Evolutionary conservation across 2,888 invertebrate genomes (phyloP), one percentile per base, ranked within the genome.

Genomic region (Sympetrum striolatum): DNA sequence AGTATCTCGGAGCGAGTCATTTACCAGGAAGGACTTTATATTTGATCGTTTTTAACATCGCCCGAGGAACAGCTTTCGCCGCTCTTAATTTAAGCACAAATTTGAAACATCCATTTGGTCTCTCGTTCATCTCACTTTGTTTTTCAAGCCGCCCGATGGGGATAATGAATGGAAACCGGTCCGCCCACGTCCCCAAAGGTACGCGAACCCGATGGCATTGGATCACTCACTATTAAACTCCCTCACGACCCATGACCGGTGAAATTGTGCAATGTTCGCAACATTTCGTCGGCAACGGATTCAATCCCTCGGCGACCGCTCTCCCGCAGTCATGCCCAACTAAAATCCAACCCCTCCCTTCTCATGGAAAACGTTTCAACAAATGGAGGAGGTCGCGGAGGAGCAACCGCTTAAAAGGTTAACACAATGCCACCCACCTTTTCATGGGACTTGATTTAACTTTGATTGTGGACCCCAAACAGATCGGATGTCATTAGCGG

Each of bases 401-500:
- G 37, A 60, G 60, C 37, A 86, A 86, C 86, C 86, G 86, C 86
- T 86, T 86, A 86, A 86, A 86, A 86, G 86, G 86, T 86, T 86
- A 86, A 86, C 86, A 86, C 18, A 58, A 86, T 82, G n/a, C 60
- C 86, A 86, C 37, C 86, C 86, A 86, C 60, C 64, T 60, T 53
- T 35, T 60, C 86, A 86, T 86, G 86, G n/a, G 86, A 37, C 86
- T 37, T 86, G 60, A 86, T 86, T 86, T 64, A 86, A 86, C 86
- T 86, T 86, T 86, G 86, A 86, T 86, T 86, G 86, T 86, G 60
- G 39, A 60, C 35, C 86, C 53, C 86, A 58, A 64, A 86, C 86
- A 64, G 60, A 86, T 86, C 86, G 86, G 86, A 86, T 86, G 37
- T 86, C 86, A 86, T 86, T 86, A 86, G 86, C 86, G 60, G n/a